These are phyloP conservation scores for Erynnis tages DNA, from an alignment of 2,888 invertebrate species.

Conservation along the genomic window DNA sequence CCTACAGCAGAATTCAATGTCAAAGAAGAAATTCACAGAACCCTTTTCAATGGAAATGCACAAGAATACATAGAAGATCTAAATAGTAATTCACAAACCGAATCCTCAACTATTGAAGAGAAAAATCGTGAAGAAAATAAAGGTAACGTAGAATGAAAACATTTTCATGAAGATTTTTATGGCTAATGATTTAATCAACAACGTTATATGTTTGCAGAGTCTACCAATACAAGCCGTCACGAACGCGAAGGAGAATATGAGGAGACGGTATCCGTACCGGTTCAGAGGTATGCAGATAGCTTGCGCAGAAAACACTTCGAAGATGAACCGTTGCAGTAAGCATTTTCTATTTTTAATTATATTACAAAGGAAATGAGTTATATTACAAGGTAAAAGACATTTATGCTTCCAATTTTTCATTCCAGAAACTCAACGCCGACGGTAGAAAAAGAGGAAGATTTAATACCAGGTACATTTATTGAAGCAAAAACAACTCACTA, in stretches of 20 bases:
- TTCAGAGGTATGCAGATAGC: constrained; percentile 81
- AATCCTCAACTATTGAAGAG: neutral
- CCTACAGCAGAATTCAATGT: constrained; percentile 67
- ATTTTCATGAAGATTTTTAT: too few species aligned
- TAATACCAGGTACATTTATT: constrained; percentile 61
- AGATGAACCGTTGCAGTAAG: constrained; percentile 58
- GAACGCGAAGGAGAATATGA: constrained; percentile 83
- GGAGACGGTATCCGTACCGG: constrained; percentile 76
- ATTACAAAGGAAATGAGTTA: too few species aligned
- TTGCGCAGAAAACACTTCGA: constrained; percentile 74
- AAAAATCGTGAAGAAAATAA: constrained; percentile 6
- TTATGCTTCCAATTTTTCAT: constrained; percentile 17
- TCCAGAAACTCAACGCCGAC: constrained; percentile 49
- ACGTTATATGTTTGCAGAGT: constrained; percentile 25
- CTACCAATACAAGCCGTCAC: constrained; percentile 58
- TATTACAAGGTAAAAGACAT: too few species aligned
- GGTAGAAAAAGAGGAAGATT: constrained; percentile 57
- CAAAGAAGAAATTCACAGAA: constrained; percentile 72
- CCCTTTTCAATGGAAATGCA: constrained; percentile 51
- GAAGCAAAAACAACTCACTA: too few species aligned
- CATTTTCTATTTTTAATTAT: constrained; percentile 15
- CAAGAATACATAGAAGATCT: constrained; percentile 35
- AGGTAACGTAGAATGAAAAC: neutral
- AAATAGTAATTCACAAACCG: constrained; percentile 26
- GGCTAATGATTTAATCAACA: too few species aligned